Conservation (phyloP, 1,140 invertebrate species). For the Oreohelix idahoensis region DNA sequence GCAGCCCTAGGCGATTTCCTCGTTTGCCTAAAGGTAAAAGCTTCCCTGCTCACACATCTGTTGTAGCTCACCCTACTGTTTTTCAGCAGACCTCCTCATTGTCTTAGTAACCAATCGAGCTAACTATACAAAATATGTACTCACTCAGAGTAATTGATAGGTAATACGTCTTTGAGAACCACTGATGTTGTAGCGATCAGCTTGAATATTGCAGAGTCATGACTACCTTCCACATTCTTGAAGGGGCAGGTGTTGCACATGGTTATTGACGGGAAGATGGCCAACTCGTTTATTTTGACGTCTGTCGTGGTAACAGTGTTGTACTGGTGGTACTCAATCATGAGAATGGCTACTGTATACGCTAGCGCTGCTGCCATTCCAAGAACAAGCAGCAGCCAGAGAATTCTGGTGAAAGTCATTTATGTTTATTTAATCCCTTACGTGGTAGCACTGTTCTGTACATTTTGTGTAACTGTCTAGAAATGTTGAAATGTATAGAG, state of each 20-base stretch:
- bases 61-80: too few relatives aligned
- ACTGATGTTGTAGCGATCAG: neutral
- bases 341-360: slow-evolving; percentile 4
- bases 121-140: too few relatives aligned
- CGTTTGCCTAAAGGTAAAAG: too few relatives aligned
- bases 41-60: too few relatives aligned
- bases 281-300: neutral
- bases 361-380: neutral
- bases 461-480: too few relatives aligned
- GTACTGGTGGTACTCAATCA: slow-evolving; percentile 22
- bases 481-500: too few relatives aligned
- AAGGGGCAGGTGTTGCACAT: slow-evolving; percentile 11
- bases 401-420: neutral
- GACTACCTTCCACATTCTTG: neutral
- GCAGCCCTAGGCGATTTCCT: too few relatives aligned
- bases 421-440: neutral
- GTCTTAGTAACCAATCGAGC: too few relatives aligned
- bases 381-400: slow-evolving; percentile 9
- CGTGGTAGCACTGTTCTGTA: too few relatives aligned
- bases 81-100: too few relatives aligned
- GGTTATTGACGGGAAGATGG: slow-evolving; percentile 3
- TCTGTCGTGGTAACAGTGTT: neutral
- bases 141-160: neutral
- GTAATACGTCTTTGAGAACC: neutral
- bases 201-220: neutral